Evolutionary conservation across 1,140 invertebrate genomes (phyloP).

Genomic region (Homalodisca vitripennis): DNA sequence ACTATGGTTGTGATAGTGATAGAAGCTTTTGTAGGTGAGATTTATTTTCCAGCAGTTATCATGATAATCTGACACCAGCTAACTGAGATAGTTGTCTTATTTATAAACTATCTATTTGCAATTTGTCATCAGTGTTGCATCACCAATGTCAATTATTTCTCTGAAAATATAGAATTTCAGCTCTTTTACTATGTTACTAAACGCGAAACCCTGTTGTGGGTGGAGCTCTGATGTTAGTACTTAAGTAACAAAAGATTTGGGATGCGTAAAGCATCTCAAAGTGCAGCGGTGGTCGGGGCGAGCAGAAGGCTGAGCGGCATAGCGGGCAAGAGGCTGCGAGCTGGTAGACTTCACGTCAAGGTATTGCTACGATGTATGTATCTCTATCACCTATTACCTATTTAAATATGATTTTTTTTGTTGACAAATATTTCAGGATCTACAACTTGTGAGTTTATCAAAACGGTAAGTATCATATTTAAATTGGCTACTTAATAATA

Average conservation of each 20-base stretch:
- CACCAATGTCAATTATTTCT: too few relatives aligned
- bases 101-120: too few relatives aligned
- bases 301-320: background rate
- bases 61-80: too few relatives aligned
- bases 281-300: background rate
- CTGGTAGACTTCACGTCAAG: conserved; percentile 4
- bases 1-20: too few relatives aligned
- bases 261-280: conserved; percentile 21
- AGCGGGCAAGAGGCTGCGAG: background rate
- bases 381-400: conserved; percentile 19
- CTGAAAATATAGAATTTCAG: too few relatives aligned
- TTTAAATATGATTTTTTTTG: conserved; percentile 29
- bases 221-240: conserved; percentile 3
- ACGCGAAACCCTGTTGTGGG: background rate
- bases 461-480: conserved; percentile 2
- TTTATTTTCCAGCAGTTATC: too few relatives aligned
- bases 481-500: too few relatives aligned
- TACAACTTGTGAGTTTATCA: background rate
- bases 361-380: conserved; percentile 33
- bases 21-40: too few relatives aligned
- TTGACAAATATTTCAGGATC: conserved; percentile 32
- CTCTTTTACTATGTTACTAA: too few relatives aligned
- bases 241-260: conserved; percentile 16
- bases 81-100: too few relatives aligned
- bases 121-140: too few relatives aligned